Evolutionary conservation across 2,888 invertebrate species (phyloP), one percentile per base, ranked within the genome.

Genomic region (Agrochola circellaris): DNA sequence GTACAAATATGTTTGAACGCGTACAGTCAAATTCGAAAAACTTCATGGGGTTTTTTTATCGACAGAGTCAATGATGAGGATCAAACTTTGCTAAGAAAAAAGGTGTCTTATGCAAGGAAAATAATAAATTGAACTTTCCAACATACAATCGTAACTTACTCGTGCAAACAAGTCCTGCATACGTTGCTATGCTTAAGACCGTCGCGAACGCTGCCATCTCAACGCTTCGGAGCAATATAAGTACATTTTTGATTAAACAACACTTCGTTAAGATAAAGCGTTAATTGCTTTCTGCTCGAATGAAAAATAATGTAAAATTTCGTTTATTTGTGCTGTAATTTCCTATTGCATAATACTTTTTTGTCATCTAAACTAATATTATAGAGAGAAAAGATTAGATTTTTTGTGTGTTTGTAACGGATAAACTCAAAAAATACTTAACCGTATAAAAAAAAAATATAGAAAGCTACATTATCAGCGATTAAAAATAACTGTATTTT

Each of bases 251-350:
- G 1, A 30, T 68, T n/a, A 51, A 62, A 64, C 62, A 70, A 71
- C 34, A 78, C 56, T 67, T 79, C 61, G 62, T 81, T 87, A 79
- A 73, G 70, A 87, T 87, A 81, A 83, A 61, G 72, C 38, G 77
- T 79, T 88, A 84, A 88, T 87, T 77, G 45, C 11, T 83, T 80
- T 65, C 38, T 79, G 83, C 86, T 58, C 66, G 81, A 81, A 15
- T 77, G 79, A 69, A 68, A 73, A 76, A 73, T 87, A 87, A 82
- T 83, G 76, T 54, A 51, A n/a, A 60, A 69, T 79, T 73, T 38
- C 7, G 7, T 81, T 62, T 74, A 82, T 66, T 65, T 38, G 20
- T 54, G 17, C 42, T 48, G 65, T 60, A 65, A 81, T 80, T 81
- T 69, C 65, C 69, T 51, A 60, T 58, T 68, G 42, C 58, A 34